These are phyloP conservation scores for Clusia tigrina DNA, from an alignment of 2,888 invertebrate species.

Conservation along the genomic window DNA sequence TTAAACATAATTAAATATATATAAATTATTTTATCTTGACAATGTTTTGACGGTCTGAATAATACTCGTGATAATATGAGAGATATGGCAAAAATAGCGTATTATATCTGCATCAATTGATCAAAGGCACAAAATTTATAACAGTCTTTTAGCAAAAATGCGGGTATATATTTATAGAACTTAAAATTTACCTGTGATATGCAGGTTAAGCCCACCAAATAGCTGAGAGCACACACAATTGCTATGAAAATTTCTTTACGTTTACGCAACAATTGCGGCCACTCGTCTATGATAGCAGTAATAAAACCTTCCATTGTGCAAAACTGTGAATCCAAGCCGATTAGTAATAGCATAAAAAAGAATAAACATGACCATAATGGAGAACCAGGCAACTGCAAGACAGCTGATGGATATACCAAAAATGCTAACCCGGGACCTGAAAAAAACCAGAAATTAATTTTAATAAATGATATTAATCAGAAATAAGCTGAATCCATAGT, in stretches of 20 bases:
- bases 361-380: constrained; percentile 92
- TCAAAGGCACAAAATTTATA: too few species aligned
- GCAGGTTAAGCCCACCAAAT: constrained; percentile 90
- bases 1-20: too few species aligned
- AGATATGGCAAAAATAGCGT: too few species aligned
- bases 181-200: constrained; percentile 87
- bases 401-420: constrained; percentile 91
- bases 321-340: constrained; percentile 93
- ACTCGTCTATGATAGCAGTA: constrained; percentile 97
- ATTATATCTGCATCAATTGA: too few species aligned
- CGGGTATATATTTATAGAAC: too few species aligned
- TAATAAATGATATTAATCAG: too few species aligned
- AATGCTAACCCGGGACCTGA: constrained; percentile 90
- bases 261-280: constrained; percentile 85
- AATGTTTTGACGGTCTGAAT: too few species aligned
- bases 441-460: too few species aligned
- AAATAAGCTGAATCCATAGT: too few species aligned
- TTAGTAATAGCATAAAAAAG: constrained; percentile 91
- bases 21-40: too few species aligned
- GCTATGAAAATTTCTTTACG: constrained; percentile 96
- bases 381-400: constrained; percentile 87
- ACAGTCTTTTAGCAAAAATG: too few species aligned
- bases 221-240: constrained; percentile 90
- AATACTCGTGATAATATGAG: too few species aligned
- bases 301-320: constrained; percentile 99